Base-by-base conservation (phyloP, 2,888 invertebrate genomes). In the Linyphia triangularis region DNA sequence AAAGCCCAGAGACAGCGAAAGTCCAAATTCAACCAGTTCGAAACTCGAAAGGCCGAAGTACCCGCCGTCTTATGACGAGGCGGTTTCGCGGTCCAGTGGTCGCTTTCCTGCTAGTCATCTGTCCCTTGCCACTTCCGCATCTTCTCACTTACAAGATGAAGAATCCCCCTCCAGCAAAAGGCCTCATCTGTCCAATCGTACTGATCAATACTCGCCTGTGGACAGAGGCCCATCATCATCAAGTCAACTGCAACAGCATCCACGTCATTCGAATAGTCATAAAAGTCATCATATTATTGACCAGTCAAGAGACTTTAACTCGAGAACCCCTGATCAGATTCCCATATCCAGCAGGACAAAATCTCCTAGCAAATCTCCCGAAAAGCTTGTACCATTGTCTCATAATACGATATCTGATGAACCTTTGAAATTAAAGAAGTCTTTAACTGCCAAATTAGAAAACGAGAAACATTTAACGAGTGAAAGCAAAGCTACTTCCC, bases 41-140 rank as follows among this genome's bases (percentile, higher is more conserved):
- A 89, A 84, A 63, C 75, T 73, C 37, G 90, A 90, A 59, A 77
- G 90, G 63, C 91, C 89, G 61, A 88, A 83, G 79, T 90, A 89
- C 84, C 91, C 90, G 70, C 91, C 81, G 77, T 91, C 84, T 63
- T 91, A 90, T 51, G 89, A 90, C 26, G 90, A 91, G 78, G 90
- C 91, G 5, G 89, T 91, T 7, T 88, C 89, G 30, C 89, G 90
- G 22, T 90, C 90, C 43, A 84, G 83, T 79, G 86, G 83, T 69
- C 82, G 89, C n/a, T 89, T 86, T 57, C 86, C 89, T 19, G 40
- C 90, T 90, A 90, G 90, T 90, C 89, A 89, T 70, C 81, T 86
- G 24, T 82, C 88, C 61, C 63, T 88, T 73, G 83, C 89, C 33
- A 43, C 75, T 43, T 13, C 77, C 40, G 63, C 69, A 28, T 70